Conservation (phyloP, 1,140 invertebrate genomes). For the Elymnias hypermnestra region DNA sequence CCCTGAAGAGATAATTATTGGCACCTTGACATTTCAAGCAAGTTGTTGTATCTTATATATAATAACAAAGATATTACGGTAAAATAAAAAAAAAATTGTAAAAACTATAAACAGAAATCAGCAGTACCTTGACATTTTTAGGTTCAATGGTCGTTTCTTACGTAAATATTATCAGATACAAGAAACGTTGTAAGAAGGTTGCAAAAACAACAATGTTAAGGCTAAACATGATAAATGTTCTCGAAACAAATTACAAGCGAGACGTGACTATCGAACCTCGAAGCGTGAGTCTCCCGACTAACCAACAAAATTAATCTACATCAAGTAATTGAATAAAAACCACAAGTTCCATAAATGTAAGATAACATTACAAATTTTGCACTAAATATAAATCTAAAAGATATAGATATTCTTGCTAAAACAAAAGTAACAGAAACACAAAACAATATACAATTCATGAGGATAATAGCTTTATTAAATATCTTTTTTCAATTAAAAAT, state of each 20-base stretch:
- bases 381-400: too few species aligned
- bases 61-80: too few species aligned
- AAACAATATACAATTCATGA: too few species aligned
- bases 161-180: conserved; percentile 1
- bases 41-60: too few species aligned
- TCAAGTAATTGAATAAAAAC: conserved; percentile 19
- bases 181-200: background rate
- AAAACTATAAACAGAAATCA: background rate
- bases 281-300: conserved; percentile 6
- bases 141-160: background rate
- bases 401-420: too few species aligned
- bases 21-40: too few species aligned
- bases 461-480: too few species aligned
- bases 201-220: conserved; percentile 19
- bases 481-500: conserved; percentile 3
- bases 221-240: conserved; percentile 16
- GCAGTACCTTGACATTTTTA: conserved; percentile 1
- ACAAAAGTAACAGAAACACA: too few species aligned
- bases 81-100: too few species aligned
- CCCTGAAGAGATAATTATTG: too few species aligned
- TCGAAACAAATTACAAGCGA: conserved; percentile 14
- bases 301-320: conserved; percentile 18
- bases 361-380: conserved; percentile 7
- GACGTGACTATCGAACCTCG: conserved; percentile 13
- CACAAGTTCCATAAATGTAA: too few species aligned